These are phyloP conservation scores for Mesocricetus auratus DNA, from an alignment of 2,113 vertebrate species.

Conservation along the genomic window DNA sequence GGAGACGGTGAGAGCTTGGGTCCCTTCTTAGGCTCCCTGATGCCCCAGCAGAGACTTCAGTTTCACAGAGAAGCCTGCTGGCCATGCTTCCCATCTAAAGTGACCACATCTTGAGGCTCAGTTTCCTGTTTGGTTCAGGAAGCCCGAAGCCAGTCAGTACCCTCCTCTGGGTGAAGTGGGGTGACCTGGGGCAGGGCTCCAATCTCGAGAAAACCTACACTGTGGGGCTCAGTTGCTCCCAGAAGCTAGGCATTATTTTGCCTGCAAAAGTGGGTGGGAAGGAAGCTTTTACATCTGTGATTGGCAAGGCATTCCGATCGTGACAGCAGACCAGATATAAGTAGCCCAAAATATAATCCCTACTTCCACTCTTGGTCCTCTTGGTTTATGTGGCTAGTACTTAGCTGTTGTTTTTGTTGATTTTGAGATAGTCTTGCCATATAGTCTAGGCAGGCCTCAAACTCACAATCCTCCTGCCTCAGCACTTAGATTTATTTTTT, in stretches of 20 bases:
- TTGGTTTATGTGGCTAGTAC: not conserved
- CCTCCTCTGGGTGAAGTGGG: not conserved
- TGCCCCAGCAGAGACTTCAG: not conserved
- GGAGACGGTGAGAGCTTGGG: not conserved
- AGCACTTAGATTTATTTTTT: not conserved
- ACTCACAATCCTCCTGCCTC: not conserved
- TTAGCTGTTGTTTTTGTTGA: not conserved
- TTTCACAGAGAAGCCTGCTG: not conserved
- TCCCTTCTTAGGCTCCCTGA: not conserved
- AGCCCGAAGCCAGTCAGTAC: not conserved
- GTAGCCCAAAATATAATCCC: conserved; percentile 5
- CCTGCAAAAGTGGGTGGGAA: not conserved
- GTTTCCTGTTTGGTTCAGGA: not conserved
- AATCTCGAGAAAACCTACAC: not conserved
- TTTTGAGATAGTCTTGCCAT: not conserved
- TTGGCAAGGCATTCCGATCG: not conserved
- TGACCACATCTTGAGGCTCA: not conserved
- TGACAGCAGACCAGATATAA: not conserved
- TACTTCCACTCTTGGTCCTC: not conserved
- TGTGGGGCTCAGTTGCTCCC: not conserved
- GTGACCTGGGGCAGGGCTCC: not conserved
- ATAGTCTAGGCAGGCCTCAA: not conserved
- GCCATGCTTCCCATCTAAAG: conserved; percentile 24
- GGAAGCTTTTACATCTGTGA: conserved; percentile 8
- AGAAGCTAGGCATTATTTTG: not conserved